Percentiles rank a stretch among this genome's conserved stretches.
Conservation (phyloP, 2,797 vertebrate species). For the Triplophysa bombifrons region DNA sequence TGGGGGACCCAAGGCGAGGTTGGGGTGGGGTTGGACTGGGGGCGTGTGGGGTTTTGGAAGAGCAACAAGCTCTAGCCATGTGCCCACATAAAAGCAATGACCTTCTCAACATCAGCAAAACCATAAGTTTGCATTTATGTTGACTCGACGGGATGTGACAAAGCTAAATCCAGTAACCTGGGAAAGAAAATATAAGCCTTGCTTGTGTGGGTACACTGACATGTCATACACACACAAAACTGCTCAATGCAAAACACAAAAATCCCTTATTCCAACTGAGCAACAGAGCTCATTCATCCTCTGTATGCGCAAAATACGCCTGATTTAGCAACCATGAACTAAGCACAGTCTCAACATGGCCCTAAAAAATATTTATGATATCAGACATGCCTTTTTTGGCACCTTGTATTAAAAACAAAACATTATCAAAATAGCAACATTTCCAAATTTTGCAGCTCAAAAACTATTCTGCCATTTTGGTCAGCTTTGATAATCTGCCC, state of each 20-base stretch:
- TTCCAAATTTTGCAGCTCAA: slow-evolving; percentile 29
- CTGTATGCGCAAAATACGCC: slow-evolving; percentile 58
- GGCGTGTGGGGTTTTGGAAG: slow-evolving; percentile 55
- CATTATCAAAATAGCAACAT: slow-evolving; percentile 33
- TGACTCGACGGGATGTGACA: slow-evolving; percentile 52
- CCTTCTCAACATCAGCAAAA: slow-evolving; percentile 60
- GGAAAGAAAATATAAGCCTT: slow-evolving; percentile 62
- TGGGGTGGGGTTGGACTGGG: slow-evolving; percentile 45
- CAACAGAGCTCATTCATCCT: slow-evolving; percentile 54
- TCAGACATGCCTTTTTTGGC: slow-evolving; percentile 39
- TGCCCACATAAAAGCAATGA: slow-evolving; percentile 75
- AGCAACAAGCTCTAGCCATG: slow-evolving; percentile 64
- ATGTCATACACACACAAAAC: slow-evolving; percentile 61
- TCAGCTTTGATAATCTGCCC: slow-evolving; percentile 23
- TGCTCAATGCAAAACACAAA: slow-evolving; percentile 66
- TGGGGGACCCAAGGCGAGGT: slow-evolving; percentile 46
- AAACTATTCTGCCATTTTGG: slow-evolving; percentile 34
- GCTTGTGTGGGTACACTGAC: slow-evolving; percentile 62
- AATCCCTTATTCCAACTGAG: slow-evolving; percentile 32
- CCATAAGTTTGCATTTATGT: slow-evolving; percentile 70
- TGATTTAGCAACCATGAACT: slow-evolving; percentile 47
- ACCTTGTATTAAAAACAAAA: slow-evolving; percentile 14
- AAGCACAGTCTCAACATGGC: slow-evolving; percentile 30
- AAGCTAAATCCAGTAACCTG: slow-evolving; percentile 60
- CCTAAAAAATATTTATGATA: slow-evolving; percentile 48